Evolutionary conservation across 2,888 invertebrate species (phyloP), one percentile per base, ranked within the genome.

Genomic region (Pyrgus malvae): DNA sequence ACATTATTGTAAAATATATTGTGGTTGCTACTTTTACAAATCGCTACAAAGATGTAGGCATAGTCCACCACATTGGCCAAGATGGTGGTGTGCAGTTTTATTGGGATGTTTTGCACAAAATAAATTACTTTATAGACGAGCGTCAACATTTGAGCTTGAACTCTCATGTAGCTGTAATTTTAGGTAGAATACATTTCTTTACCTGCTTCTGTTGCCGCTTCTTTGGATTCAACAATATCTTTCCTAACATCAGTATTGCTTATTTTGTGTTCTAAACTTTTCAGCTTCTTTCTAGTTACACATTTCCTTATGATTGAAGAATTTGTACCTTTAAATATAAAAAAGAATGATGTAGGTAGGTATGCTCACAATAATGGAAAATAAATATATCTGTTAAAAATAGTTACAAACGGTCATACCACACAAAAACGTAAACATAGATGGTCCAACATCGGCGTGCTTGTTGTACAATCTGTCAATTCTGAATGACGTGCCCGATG

Each of bases 371-470:
- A n/a, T n/a, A n/a, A n/a, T n/a, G 23, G 23, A 33, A 45, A 8
- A 16, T 7, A 25, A 3, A 14, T 19, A 25, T 64, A 67, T 60
- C 72, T 71, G 65, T 51, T 65, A 11, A 1, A 11, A 11, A 11
- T 31, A 2, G 6, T 35, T 23, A 31, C n/a, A 17, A 19, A 31
- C 1, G 6, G 2, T 1, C 11, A 19, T 49, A 49, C 40, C 49
- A 25, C 6, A 21, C 7, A 35, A 16, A 46, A 74, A 73, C 0
- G 72, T 66, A 37, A 73, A 76, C 65, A 74, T 70, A 0, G 80
- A 78, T 0, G 79, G 77, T 0, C 78, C 78, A 11, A 72, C 55
- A 50, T 70, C 70, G 0, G 64, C 58, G n/a, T 67, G 65, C 27
- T 60, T 69, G 11, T 56, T 55, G 11, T 46, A 57, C 0, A 65